Conservation (phyloP, 2,888 invertebrate genomes). For the Helleia helle region DNA sequence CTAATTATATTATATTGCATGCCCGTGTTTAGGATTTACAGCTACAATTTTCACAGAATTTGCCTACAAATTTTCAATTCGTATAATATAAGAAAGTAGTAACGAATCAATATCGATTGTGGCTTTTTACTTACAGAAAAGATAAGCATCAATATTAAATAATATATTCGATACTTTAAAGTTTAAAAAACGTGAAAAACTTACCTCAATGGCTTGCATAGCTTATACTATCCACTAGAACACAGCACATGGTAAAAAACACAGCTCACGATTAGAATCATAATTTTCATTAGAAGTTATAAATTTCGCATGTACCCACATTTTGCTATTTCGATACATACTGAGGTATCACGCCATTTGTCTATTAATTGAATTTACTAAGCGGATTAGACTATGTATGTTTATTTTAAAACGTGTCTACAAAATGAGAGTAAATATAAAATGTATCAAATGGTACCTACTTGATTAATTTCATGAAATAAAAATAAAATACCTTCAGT, state of each 20-base stretch:
- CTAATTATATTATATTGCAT: too few species aligned
- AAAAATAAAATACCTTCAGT: not conserved
- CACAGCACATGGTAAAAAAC: not conserved
- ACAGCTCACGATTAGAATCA: not conserved
- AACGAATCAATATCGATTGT: too few species aligned
- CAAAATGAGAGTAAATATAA: too few species aligned
- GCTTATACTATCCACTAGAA: not conserved
- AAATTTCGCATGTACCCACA: conserved; percentile 2
- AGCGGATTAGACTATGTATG: conserved; percentile 1
- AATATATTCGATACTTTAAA: too few species aligned
- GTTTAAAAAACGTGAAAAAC: not conserved
- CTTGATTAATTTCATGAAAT: not conserved
- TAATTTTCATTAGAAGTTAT: not conserved
- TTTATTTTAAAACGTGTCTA: not conserved
- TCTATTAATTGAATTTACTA: conserved; percentile 3
- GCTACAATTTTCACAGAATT: too few species aligned
- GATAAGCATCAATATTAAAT: too few species aligned
- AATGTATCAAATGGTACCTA: too few species aligned
- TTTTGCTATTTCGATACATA: not conserved
- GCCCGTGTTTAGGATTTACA: too few species aligned
- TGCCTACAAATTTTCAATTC: too few species aligned
- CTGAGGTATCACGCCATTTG: not conserved
- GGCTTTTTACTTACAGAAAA: too few species aligned
- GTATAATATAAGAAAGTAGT: too few species aligned
- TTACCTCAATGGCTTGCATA: conserved; percentile 2